Percentiles rank a stretch among this genome's conserved stretches.
These are phyloP conservation scores for Carposina sasakii DNA, from an alignment of 1,140 invertebrate species.

Conservation along the genomic window DNA sequence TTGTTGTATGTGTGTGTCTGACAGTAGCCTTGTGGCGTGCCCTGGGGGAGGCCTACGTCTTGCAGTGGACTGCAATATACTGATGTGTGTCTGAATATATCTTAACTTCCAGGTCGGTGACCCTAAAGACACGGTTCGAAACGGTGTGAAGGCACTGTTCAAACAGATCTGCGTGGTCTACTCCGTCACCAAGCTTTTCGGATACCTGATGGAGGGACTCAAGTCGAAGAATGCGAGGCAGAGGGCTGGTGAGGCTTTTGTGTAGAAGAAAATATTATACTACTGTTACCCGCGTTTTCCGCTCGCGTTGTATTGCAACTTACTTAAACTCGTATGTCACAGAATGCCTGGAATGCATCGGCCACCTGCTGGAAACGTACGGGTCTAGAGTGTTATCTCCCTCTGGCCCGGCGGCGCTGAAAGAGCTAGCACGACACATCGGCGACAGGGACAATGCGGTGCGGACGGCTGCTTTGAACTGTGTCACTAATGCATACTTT, in stretches of 20 bases:
- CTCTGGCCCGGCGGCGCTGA: constrained; percentile 83
- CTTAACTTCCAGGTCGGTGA: constrained; percentile 92
- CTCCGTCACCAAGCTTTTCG: constrained; percentile 91
- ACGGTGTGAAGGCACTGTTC: constrained; percentile 89
- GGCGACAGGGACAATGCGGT: constrained; percentile 97
- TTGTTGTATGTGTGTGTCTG: too few relatives aligned
- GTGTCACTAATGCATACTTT: constrained; percentile 92
- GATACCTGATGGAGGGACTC: constrained; percentile 93
- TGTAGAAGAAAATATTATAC: too few relatives aligned
- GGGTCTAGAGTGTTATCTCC: constrained; percentile 90
- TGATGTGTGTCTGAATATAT: too few relatives aligned
- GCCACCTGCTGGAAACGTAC: constrained; percentile 88
- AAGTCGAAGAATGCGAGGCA: constrained; percentile 98
- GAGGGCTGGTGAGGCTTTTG: constrained; percentile 84
- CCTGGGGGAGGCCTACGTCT: too few relatives aligned
- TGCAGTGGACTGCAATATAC: too few relatives aligned
- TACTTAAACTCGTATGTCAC: constrained; percentile 16
- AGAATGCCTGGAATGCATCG: constrained; percentile 95
- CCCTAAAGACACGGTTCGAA: constrained; percentile 94
- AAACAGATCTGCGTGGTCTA: constrained; percentile 90
- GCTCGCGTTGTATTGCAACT: background rate
- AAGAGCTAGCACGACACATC: constrained; percentile 95
- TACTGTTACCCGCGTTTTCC: constrained; percentile 14
- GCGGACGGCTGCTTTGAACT: constrained; percentile 95
- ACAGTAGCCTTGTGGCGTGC: too few relatives aligned